Percentiles rank a stretch among this genome's conserved stretches.
Conservation (phyloP, 2,113 vertebrate genomes). For the Cryptomyrus ogoouensis region DNA sequence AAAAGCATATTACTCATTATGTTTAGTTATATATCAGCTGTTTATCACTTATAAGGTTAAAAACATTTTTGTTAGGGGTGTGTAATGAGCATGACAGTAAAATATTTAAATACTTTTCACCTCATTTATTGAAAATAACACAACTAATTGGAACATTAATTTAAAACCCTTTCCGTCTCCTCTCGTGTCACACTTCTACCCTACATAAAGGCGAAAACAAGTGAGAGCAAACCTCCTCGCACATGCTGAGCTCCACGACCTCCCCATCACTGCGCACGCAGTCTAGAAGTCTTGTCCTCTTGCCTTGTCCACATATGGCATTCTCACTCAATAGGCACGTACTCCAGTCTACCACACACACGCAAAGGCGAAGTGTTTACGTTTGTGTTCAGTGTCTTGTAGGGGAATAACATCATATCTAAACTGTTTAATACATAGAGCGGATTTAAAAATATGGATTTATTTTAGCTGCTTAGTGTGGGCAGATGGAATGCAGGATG, state of each 20-base stretch:
- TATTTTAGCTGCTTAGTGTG: neutral
- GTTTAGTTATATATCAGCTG: neutral
- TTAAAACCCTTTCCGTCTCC: neutral
- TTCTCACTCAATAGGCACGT: slow-evolving; percentile 81
- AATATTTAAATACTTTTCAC: neutral
- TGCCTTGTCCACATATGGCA: slow-evolving; percentile 74
- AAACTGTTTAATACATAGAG: neutral
- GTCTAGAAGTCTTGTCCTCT: slow-evolving; percentile 70
- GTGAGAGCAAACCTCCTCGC: slow-evolving; percentile 66
- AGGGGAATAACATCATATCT: neutral
- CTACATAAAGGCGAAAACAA: slow-evolving; percentile 23
- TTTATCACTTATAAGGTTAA: neutral
- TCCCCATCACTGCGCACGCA: slow-evolving; percentile 81
- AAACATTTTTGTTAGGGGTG: neutral
- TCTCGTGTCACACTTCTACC: neutral
- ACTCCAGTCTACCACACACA: slow-evolving; percentile 77
- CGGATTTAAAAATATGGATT: neutral
- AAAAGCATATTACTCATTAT: neutral
- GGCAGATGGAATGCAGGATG: neutral
- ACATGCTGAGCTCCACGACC: slow-evolving; percentile 58
- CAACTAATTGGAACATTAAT: neutral
- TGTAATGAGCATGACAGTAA: neutral
- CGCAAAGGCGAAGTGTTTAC: slow-evolving; percentile 23
- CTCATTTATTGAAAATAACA: neutral
- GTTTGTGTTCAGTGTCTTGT: neutral